Base-by-base conservation (phyloP, 2,797 vertebrate genomes). In the Rhyacichthys aspro region DNA sequence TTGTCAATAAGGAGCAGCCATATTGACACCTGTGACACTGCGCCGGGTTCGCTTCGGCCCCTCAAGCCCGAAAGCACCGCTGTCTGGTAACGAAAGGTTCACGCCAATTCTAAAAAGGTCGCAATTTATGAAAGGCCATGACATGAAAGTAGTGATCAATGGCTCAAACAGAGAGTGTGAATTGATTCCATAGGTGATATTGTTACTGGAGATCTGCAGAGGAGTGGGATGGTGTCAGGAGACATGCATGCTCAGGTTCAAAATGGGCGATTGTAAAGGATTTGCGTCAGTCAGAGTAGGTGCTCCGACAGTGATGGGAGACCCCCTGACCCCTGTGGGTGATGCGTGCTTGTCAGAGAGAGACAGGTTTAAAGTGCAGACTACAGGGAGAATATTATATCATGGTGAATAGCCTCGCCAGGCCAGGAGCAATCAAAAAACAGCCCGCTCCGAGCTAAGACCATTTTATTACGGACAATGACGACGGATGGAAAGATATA, bases 31-130 rank as follows among this genome's bases (percentile, higher is more conserved):
- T 86, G 85, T 88, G 88, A 90, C 82, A 79, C 69, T 1, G 54
- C 52, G 10, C 43, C 8, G 38, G 61, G 43, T 77, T 78, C 19
- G 56, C 65, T 46, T 63, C 7, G 8, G 57, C 74, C 77, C 63
- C 45, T 49, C 44, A 64, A 68, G 39, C 47, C 61, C n/a, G 14
- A 33, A 36, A 61, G 46, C 74, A 33, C 5, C 11, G 55, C 68
- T 41, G 63, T 82, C 68, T 86, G 55, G 48, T 4, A 63, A 78
- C 60, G 71, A 70, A 89, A 41, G 41, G 59, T 60, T 67, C 68
- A 78, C 84, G 88, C 82, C 89, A 81, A 86, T 90, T 88, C 79
- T 82, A 88, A 87, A 90, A 91, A 90, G 83, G 84, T 88, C 17
- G 63, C 88, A 82, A 87, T 91, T 91, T 91, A 88, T 90, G 80